Evolutionary conservation across 2,113 vertebrate genomes (phyloP).

Genomic region (Platycercus adscitus): DNA sequence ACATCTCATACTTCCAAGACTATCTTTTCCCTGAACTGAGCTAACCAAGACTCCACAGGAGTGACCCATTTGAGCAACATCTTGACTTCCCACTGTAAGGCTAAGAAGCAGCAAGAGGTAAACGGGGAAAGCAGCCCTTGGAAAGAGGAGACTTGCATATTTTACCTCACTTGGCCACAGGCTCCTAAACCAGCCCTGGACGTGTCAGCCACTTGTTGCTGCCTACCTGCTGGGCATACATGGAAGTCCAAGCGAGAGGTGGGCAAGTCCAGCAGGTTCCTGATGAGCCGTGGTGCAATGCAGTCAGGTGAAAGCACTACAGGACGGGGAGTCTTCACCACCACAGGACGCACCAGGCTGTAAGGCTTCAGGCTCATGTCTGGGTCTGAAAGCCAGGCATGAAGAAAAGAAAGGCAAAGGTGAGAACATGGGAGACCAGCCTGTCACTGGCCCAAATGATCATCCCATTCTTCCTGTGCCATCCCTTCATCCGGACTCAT

Average conservation of each 20-base stretch:
- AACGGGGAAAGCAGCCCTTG: not conserved
- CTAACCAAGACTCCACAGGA: not conserved
- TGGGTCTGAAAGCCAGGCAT: slow-evolving; percentile 55
- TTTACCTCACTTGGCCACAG: not conserved
- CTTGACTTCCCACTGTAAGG: not conserved
- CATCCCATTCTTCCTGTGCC: not conserved
- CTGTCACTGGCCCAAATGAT: not conserved
- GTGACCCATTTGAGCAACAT: not conserved
- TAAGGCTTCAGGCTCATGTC: slow-evolving; percentile 85
- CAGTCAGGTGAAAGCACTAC: slow-evolving; percentile 88
- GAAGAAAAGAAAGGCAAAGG: not conserved
- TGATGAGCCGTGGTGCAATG: slow-evolving; percentile 85
- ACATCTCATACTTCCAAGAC: not conserved
- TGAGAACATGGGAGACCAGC: not conserved
- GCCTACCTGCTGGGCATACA: slow-evolving; percentile 84
- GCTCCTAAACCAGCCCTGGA: not conserved
- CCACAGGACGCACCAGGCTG: slow-evolving; percentile 84
- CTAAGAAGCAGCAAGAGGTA: not conserved
- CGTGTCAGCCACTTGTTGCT: not conserved
- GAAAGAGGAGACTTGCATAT: not conserved
- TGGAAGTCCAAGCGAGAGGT: slow-evolving; percentile 88
- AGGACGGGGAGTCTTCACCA: slow-evolving; percentile 78
- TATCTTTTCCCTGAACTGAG: not conserved
- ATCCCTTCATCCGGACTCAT: not conserved
- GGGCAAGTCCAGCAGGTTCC: slow-evolving; percentile 87